Evolutionary conservation across 2,888 invertebrate genomes (phyloP), one percentile per base, ranked within the genome.

Genomic region (Parnassius glacialis): DNA sequence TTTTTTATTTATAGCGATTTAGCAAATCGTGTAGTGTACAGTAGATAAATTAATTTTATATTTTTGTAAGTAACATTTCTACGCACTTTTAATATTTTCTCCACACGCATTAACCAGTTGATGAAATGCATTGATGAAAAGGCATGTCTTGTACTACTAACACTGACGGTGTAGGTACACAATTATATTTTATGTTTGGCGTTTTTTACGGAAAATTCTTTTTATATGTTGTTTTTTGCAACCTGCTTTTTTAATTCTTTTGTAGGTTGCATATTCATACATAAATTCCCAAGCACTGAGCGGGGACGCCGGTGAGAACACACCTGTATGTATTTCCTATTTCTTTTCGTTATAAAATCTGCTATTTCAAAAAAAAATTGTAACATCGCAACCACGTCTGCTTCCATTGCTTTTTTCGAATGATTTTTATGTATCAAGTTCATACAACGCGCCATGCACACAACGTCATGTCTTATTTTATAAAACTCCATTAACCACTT

Each of bases 251-350:
- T 92, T 92, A 88, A 78, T 92, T 92, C 92, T 92, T 92, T 94
- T 93, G 89, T 93, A 93, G 94, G 93, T 92, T 88, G 91, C 92
- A 89, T 92, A 90, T 90, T 89, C 93, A 85, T 90, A 92, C 92
- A 89, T 89, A 84, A 84, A 83, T 87, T 83, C 83, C 76, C 79
- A 86, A 83, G 80, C 81, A 83, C 82, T 79, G 60, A 85, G 87
- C 68, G 84, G 81, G 80, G 83, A 81, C 76, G 71, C 92, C 90
- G 88, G 92, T 92, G 95, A 95, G 84, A 91, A 88, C 77, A 93
- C 93, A 73, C 94, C 95, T 90, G 95, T 95, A 95, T 93, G 95
- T 95, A 95, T 93, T 93, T 74, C 72, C 71, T 82, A 81, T 79
- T 73, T 79, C 75, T 76, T 79, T 79, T 75, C 73, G 74, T 73